phyloP scores from a whole-genome alignment of 2,888 invertebrate genomes.

The Plebejus anna region DNA sequence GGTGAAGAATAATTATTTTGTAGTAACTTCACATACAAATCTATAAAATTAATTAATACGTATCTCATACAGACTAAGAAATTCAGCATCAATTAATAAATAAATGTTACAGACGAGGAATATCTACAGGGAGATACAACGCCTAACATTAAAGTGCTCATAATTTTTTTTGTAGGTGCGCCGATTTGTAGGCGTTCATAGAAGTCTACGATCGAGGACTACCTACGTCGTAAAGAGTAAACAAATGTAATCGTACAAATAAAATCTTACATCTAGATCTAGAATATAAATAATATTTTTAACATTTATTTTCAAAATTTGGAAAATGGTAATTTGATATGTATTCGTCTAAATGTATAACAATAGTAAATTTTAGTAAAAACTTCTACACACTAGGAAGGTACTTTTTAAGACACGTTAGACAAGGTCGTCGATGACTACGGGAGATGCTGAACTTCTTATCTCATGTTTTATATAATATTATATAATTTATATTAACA shows the following conservation, averaged over 20 bases:
- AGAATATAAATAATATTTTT: background rate
- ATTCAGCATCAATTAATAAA: constrained; percentile 59
- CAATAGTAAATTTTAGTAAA: constrained; percentile 34
- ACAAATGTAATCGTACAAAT: constrained; percentile 24
- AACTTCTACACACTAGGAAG: constrained; percentile 62
- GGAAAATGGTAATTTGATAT: constrained; percentile 39
- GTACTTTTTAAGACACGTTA: constrained; percentile 75
- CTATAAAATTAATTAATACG: constrained; percentile 52
- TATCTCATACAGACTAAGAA: constrained; percentile 61
- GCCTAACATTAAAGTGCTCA: background rate
- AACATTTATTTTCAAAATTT: background rate
- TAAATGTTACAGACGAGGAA: constrained; percentile 43
- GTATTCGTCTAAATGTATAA: constrained; percentile 35
- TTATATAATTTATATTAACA: constrained; percentile 58
- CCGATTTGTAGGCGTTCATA: background rate
- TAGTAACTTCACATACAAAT: constrained; percentile 47
- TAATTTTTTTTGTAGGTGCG: background rate
- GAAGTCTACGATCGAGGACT: background rate
- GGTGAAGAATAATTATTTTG: constrained; percentile 39
- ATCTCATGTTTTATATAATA: constrained; percentile 57
- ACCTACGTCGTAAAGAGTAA: background rate
- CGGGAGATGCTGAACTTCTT: constrained; percentile 73
- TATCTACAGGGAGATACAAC: constrained; percentile 34
- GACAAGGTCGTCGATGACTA: constrained; percentile 46
- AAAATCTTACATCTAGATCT: background rate